phyloP scores from a whole-genome alignment of 2,113 vertebrate genomes.

The Taurulus bubalis region DNA sequence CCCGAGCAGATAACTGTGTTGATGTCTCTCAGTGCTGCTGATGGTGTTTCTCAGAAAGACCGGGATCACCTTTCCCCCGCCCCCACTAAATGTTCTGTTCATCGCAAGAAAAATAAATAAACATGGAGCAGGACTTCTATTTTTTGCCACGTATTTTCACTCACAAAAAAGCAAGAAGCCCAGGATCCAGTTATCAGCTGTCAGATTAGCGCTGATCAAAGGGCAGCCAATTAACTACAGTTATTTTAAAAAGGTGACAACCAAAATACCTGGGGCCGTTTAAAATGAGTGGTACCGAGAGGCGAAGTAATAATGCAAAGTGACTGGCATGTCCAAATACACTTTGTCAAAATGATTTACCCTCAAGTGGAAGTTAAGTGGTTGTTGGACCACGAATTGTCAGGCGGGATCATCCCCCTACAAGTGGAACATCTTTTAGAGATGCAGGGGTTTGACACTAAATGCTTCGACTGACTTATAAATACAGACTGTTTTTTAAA shows the following conservation, averaged over 20 bases:
- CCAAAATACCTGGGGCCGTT: constrained; percentile 39
- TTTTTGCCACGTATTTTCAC: background rate
- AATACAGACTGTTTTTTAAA: no score
- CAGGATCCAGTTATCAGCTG: constrained; percentile 20
- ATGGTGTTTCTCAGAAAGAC: constrained; percentile 2
- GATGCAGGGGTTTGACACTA: background rate
- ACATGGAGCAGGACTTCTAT: background rate
- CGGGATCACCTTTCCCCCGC: background rate
- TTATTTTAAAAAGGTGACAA: constrained; percentile 29
- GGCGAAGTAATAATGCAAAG: constrained; percentile 34
- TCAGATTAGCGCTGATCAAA: constrained; percentile 47
- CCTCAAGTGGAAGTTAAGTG: constrained; percentile 6
- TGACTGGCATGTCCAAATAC: constrained; percentile 26
- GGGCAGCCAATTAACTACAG: constrained; percentile 18
- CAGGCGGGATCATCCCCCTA: background rate
- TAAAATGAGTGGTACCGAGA: constrained; percentile 7
- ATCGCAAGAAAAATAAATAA: background rate
- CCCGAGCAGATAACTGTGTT: constrained; percentile 35
- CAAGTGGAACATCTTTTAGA: background rate
- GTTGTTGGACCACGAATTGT: background rate
- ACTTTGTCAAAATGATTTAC: constrained; percentile 13
- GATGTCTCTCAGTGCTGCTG: constrained; percentile 7
- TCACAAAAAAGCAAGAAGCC: background rate
- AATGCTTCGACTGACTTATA: background rate
- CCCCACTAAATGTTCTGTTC: background rate